Evolutionary conservation across 2,797 vertebrate genomes (phyloP).

Genomic region (Steatocranus sp.): DNA sequence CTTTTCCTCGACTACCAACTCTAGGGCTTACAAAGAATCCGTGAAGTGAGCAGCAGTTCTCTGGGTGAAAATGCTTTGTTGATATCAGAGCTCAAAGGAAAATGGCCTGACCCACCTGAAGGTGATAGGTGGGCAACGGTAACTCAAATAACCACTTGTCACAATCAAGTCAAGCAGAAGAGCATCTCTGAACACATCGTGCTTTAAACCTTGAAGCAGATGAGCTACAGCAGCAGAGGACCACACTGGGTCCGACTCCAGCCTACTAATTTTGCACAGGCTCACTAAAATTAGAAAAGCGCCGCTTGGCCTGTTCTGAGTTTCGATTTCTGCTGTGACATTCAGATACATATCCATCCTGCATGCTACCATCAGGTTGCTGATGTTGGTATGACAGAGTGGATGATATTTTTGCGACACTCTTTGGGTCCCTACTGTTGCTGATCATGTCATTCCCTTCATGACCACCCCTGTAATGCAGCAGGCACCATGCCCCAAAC

Average conservation of each 20-base stretch:
- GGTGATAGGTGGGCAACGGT: accelerated
- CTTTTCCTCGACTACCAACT: not conserved
- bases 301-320: accelerated
- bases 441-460: not conserved
- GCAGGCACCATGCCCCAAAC: not conserved
- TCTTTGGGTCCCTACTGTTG: not conserved
- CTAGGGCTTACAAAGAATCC: not conserved
- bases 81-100: not conserved
- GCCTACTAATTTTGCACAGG: not conserved
- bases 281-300: accelerated
- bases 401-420: not conserved
- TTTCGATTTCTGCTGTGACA: not conserved
- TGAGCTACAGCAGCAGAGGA: not conserved
- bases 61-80: accelerated
- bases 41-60: not conserved
- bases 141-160: not conserved
- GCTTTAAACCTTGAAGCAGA: not conserved
- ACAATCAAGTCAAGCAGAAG: not conserved
- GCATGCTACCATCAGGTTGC: not conserved
- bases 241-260: not conserved
- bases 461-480: not conserved
- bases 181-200: accelerated
- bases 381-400: not conserved
- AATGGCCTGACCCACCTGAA: not conserved
- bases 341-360: not conserved